Percentiles rank a stretch among this genome's conserved stretches.
phyloP scores from a whole-genome alignment of 2,888 invertebrate genomes.

The Agonum fuliginosum region DNA sequence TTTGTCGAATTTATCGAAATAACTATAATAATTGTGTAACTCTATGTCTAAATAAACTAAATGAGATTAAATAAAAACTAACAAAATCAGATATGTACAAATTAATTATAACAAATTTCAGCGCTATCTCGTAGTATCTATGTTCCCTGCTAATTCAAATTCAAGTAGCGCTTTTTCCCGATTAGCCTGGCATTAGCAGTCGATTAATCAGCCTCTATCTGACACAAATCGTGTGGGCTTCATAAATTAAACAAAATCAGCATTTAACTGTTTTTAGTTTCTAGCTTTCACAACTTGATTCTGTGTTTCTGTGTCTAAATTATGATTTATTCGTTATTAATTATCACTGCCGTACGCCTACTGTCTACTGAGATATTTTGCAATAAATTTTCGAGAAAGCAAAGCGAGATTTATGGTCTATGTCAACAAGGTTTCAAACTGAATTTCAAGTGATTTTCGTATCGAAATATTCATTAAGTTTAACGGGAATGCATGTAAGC shows the following conservation, averaged over 20 bases:
- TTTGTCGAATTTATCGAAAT: too few relatives aligned
- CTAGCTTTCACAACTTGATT: conserved; percentile 26
- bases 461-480: conserved; percentile 33
- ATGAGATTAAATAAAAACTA: background rate
- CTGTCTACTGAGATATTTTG: conserved; percentile 20
- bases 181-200: conserved; percentile 44
- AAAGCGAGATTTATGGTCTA: conserved; percentile 1
- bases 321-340: conserved; percentile 49
- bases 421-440: conserved; percentile 22
- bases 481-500: background rate
- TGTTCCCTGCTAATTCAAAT: conserved; percentile 1
- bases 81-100: background rate
- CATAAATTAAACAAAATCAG: conserved; percentile 41
- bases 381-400: conserved; percentile 37
- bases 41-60: background rate
- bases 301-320: background rate
- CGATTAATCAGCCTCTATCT: conserved; percentile 37
- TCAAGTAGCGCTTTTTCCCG: conserved; percentile 12
- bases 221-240: conserved; percentile 18
- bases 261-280: conserved; percentile 33
- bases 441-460: conserved; percentile 6
- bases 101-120: conserved; percentile 14
- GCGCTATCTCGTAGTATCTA: background rate
- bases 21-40: too few relatives aligned
- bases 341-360: conserved; percentile 24